Evolutionary conservation across 2,888 invertebrate genomes (phyloP).

Genomic region (Drosophila acutilabella): DNA sequence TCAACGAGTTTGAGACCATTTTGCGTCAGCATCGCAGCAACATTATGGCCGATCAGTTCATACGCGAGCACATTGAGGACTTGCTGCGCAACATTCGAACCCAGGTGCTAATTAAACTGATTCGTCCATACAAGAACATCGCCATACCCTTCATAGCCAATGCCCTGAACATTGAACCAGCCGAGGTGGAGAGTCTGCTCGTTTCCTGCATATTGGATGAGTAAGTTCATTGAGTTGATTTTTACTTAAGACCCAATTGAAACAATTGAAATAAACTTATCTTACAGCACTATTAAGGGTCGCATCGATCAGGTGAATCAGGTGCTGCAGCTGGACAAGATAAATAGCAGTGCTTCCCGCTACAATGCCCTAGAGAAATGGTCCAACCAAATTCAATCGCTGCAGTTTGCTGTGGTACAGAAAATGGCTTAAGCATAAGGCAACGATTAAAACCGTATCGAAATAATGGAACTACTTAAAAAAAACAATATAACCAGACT

Average conservation of each 20-base stretch:
- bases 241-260: too few relatives aligned
- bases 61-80: constrained; percentile 99
- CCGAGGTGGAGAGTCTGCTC: constrained; percentile 97
- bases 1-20: constrained; percentile 98
- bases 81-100: constrained; percentile 97
- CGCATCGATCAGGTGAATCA: constrained; percentile 97
- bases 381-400: constrained; percentile 94
- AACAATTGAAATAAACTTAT: too few relatives aligned
- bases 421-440: constrained; percentile 91
- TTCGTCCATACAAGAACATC: constrained; percentile 98
- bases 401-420: constrained; percentile 96
- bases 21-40: constrained; percentile 96
- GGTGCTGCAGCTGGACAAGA: constrained; percentile 94
- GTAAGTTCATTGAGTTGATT: constrained; percentile 86
- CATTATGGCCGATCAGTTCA: constrained; percentile 99
- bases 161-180: constrained; percentile 95
- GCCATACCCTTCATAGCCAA: constrained; percentile 99
- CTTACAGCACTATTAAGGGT: constrained; percentile 91
- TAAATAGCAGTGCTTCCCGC: constrained; percentile 92
- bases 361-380: constrained; percentile 98
- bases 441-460: constrained; percentile 26
- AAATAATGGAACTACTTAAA: constrained; percentile 25
- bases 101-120: constrained; percentile 98
- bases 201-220: constrained; percentile 99
- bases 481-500: constrained; percentile 2